Base-by-base conservation (phyloP, 2,797 vertebrate genomes). In the Clarias laeviceps region DNA sequence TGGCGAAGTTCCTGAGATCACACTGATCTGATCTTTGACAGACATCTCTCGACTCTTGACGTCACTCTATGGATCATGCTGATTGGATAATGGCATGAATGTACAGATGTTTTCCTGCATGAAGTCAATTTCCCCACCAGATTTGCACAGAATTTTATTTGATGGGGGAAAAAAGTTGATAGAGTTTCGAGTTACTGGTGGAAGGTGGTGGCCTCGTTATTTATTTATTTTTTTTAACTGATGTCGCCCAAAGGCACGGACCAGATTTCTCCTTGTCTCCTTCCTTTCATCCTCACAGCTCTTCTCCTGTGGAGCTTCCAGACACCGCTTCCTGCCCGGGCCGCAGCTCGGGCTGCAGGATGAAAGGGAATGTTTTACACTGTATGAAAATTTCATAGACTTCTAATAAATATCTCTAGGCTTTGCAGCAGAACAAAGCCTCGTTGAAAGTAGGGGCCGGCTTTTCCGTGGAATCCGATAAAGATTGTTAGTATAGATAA, bases 311-410 rank as follows among this genome's bases (percentile, higher is more conserved):
- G 45, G 85, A 77, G 79, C 89, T 87, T 85, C 84, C 89, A 87
- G 74, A 83, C 80, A 24, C 66, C 12, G 64, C 83, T 89, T 91
- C 89, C 90, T 88, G 87, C 83, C 86, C 82, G 66, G 82, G 70
- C 80, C 59, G 22, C 54, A 86, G 73, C 82, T 80, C 85, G 37
- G 82, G 86, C 85, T 82, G 85, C 83, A 57, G 83, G 90, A 91
- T 91, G 87, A 91, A 91, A 91, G 88, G 81, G 88, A 91, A 91
- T 89, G 88, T 87, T 89, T 89, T 89, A 86, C 88, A 77, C 82
- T 14, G 0, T 79, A 91, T 91, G 66, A 91, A 91, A 90, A 83
- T 91, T 91, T 91, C 87, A 91, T 91, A 83, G 22, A 54, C 82
- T 77, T 82, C 85, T 91, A 91, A 91, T 90, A 90, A 91, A 91